Percentiles rank a stretch among this genome's conserved stretches.
phyloP scores from a whole-genome alignment of 1,140 invertebrate genomes.

The Drosophila nikananu region DNA sequence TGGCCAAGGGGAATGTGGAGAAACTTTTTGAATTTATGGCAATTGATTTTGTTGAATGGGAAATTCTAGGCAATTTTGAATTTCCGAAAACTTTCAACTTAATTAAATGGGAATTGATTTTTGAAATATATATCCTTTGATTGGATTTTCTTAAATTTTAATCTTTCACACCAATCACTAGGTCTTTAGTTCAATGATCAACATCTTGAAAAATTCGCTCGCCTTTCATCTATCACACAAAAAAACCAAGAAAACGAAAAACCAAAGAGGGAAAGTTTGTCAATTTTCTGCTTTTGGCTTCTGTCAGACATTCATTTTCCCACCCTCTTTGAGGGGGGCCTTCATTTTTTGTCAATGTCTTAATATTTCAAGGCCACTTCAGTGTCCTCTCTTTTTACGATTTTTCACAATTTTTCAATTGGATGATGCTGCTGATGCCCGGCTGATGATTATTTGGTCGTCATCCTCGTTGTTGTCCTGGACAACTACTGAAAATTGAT shows the following conservation, averaged over 20 bases:
- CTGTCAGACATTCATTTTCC: constrained; percentile 19
- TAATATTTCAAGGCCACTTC: constrained; percentile 63
- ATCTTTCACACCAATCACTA: constrained; percentile 27
- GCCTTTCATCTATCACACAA: constrained; percentile 37
- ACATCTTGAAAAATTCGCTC: constrained; percentile 1
- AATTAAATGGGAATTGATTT: constrained; percentile 14
- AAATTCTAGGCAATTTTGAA: constrained; percentile 7
- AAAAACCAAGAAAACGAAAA: neutral
- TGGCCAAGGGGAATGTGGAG: neutral
- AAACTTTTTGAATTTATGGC: constrained; percentile 27
- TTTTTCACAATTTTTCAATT: constrained; percentile 62
- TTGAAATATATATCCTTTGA: constrained; percentile 5
- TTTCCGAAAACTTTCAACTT: constrained; percentile 1
- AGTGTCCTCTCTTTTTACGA: constrained; percentile 16
- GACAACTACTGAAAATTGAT: constrained; percentile 80
- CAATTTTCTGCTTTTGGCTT: constrained; percentile 42
- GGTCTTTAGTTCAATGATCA: constrained; percentile 8
- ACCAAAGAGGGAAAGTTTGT: constrained; percentile 25
- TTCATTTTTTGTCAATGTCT: constrained; percentile 60
- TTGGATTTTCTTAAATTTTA: constrained; percentile 1
- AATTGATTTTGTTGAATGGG: constrained; percentile 27
- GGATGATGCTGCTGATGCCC: constrained; percentile 38
- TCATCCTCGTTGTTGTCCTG: constrained; percentile 57
- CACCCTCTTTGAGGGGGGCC: neutral
- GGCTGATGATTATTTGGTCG: constrained; percentile 63